These are phyloP conservation scores for Urocitellus parryii DNA, from an alignment of 2,113 vertebrate species.

Conservation along the genomic window DNA sequence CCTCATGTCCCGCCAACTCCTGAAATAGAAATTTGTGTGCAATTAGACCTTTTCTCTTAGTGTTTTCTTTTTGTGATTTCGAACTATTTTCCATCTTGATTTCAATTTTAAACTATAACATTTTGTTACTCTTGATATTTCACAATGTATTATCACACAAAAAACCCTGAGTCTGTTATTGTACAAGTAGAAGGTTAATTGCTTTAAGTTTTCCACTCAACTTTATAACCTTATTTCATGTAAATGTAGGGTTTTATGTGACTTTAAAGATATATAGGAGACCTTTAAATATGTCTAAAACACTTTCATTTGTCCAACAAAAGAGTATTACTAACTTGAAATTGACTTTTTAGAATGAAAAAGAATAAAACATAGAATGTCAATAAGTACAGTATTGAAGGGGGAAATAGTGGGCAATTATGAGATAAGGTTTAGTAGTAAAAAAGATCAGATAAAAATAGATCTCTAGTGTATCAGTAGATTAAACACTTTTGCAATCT, in stretches of 20 bases:
- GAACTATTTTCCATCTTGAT: not conserved
- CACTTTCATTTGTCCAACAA: slow-evolving; percentile 12
- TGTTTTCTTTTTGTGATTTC: slow-evolving; percentile 1
- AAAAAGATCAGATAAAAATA: not conserved
- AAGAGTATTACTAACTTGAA: not conserved
- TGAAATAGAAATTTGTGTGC: not conserved
- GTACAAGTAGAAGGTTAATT: not conserved
- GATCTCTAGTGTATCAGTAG: not conserved
- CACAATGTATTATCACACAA: not conserved
- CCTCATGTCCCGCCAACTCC: not conserved
- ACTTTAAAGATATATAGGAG: not conserved
- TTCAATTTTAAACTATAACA: not conserved
- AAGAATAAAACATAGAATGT: not conserved
- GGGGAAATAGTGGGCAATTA: not conserved
- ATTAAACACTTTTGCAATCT: not conserved
- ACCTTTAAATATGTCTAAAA: slow-evolving; percentile 3
- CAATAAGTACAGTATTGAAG: not conserved
- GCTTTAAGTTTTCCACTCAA: not conserved
- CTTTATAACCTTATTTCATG: not conserved
- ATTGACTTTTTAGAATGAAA: not conserved
- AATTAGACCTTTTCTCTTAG: not conserved
- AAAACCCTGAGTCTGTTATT: not conserved
- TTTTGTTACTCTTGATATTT: not conserved
- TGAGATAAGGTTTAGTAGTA: not conserved
- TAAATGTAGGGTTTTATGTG: not conserved